These are phyloP conservation scores for Ophion ellenae DNA, from an alignment of 2,888 invertebrate species.

Conservation along the genomic window DNA sequence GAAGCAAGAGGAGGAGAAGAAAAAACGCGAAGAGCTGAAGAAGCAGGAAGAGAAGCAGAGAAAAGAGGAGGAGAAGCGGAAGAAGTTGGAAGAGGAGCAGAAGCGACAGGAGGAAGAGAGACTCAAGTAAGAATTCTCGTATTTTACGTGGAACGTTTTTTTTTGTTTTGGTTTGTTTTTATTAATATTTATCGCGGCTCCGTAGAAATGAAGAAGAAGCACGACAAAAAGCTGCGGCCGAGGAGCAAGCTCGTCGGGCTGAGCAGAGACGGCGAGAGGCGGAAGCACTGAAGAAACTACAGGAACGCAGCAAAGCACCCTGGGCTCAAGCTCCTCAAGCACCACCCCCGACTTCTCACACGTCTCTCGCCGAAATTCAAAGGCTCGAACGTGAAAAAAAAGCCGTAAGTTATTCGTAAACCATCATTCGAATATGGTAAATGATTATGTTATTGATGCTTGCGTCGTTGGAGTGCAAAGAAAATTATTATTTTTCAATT, in stretches of 20 bases:
- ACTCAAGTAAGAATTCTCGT: slow-evolving; percentile 52
- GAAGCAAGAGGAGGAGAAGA: slow-evolving; percentile 83
- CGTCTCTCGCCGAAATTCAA: slow-evolving; percentile 86
- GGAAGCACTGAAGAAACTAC: slow-evolving; percentile 84
- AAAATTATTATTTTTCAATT: too few species aligned
- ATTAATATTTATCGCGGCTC: slow-evolving; percentile 13
- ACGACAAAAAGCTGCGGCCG: slow-evolving; percentile 76
- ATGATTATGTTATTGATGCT: too few species aligned
- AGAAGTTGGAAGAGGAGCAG: slow-evolving; percentile 83
- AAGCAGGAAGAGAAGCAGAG: slow-evolving; percentile 82
- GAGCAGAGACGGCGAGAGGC: slow-evolving; percentile 84
- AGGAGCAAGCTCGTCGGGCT: slow-evolving; percentile 83
- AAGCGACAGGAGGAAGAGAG: slow-evolving; percentile 80
- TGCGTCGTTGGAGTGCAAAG: too few species aligned
- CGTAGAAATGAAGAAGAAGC: slow-evolving; percentile 78
- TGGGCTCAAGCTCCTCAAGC: slow-evolving; percentile 85
- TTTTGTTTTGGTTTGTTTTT: slow-evolving; percentile 5
- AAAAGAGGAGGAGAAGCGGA: slow-evolving; percentile 85
- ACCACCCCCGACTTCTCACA: slow-evolving; percentile 80
- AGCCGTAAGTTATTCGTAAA: slow-evolving; percentile 77
- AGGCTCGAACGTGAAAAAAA: slow-evolving; percentile 85
- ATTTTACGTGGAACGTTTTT: slow-evolving; percentile 31
- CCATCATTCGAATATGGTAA: background rate
- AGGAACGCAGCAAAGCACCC: slow-evolving; percentile 85
- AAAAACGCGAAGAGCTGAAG: slow-evolving; percentile 80